phyloP scores from a whole-genome alignment of 2,113 vertebrate species.

The human (Homo sapiens) region GRCh38 chrX:90680501-90681000 shows the following conservation, averaged over 20 bases:
- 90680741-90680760: neutral
- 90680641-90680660: neutral
- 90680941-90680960: neutral
- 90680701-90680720: neutral
- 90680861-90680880: neutral
- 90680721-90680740: neutral
- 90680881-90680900: neutral
- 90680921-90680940: neutral
- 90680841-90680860: neutral
- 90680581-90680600: neutral
- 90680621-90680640: neutral
- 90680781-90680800: neutral
- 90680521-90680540: neutral
- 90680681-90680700: neutral
- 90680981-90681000: neutral
- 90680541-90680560: neutral
- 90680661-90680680: neutral
- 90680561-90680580: neutral
- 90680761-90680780: neutral
- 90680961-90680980: neutral
- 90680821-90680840: neutral
- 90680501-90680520: neutral
- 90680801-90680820: neutral
- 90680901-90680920: neutral
- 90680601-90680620: neutral